Conservation (phyloP, 2,113 vertebrate genomes). For the Bubalus kerabau region DNA sequence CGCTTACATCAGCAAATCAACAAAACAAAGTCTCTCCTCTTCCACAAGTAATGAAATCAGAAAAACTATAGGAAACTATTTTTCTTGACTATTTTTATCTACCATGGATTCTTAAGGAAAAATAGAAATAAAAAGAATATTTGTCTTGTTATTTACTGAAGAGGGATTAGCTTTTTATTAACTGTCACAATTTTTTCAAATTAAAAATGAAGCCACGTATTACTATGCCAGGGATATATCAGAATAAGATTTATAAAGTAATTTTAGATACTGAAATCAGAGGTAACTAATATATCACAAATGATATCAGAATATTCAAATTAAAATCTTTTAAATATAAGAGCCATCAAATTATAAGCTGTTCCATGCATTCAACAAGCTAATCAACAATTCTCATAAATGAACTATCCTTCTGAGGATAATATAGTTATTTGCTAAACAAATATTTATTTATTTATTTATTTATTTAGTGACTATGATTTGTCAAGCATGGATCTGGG, state of each 20-base stretch:
- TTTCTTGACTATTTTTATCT: not conserved
- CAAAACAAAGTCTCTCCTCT: not conserved
- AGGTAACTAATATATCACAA: not conserved
- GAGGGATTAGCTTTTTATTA: slow-evolving; percentile 14
- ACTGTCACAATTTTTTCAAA: not conserved
- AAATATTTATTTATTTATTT: not conserved
- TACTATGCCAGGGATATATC: not conserved
- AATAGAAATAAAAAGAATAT: not conserved
- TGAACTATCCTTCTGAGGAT: not conserved
- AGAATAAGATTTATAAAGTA: slow-evolving; percentile 36
- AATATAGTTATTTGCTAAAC: not conserved
- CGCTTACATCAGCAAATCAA: not conserved
- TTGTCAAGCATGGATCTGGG: not conserved
- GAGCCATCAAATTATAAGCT: not conserved
- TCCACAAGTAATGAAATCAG: not conserved
- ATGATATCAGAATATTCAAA: not conserved
- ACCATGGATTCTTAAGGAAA: not conserved
- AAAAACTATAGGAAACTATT: not conserved
- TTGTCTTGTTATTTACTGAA: not conserved
- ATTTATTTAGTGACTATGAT: slow-evolving; percentile 8
- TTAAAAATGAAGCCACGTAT: not conserved
- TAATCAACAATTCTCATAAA: not conserved
- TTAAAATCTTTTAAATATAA: not conserved
- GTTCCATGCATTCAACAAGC: not conserved
- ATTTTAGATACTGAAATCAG: slow-evolving; percentile 1